Conservation (phyloP, 1,140 invertebrate species). For the Akabosia matsudoensis region DNA sequence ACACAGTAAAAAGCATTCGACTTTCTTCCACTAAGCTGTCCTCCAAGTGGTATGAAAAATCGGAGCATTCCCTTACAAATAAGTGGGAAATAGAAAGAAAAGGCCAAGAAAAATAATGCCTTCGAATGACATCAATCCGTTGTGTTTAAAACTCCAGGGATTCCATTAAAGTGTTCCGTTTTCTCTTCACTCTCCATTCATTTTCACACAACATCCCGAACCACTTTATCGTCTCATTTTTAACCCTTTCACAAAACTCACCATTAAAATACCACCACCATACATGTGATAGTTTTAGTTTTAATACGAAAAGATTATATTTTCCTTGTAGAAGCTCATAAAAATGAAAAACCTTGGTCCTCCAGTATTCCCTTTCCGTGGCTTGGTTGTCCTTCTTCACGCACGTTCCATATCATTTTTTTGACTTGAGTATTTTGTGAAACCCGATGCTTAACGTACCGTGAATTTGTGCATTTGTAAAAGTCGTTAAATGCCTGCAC, state of each 20-base stretch:
- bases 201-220: too few relatives aligned
- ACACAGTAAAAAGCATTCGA: not conserved
- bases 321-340: not conserved
- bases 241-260: not conserved
- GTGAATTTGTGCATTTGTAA: not conserved
- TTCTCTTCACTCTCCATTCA: not conserved
- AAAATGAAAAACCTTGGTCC: not conserved
- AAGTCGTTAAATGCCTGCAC: slow-evolving; percentile 5
- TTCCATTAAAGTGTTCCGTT: not conserved
- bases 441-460: slow-evolving; percentile 1
- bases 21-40: too few relatives aligned
- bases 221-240: not conserved
- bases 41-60: too few relatives aligned
- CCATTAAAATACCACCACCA: not conserved
- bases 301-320: not conserved
- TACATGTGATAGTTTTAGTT: not conserved
- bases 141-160: slow-evolving; percentile 3
- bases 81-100: not conserved
- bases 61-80: not conserved
- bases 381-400: too few relatives aligned
- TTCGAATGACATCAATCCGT: not conserved
- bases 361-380: not conserved
- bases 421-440: too few relatives aligned
- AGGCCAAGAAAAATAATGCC: not conserved
- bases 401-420: too few relatives aligned